A percentile compares a stretch with the other conserved stretches of the same genome.
These are phyloP conservation scores for Ferdinandea cuprea DNA, from an alignment of 2,888 invertebrate genomes.

Conservation along the genomic window DNA sequence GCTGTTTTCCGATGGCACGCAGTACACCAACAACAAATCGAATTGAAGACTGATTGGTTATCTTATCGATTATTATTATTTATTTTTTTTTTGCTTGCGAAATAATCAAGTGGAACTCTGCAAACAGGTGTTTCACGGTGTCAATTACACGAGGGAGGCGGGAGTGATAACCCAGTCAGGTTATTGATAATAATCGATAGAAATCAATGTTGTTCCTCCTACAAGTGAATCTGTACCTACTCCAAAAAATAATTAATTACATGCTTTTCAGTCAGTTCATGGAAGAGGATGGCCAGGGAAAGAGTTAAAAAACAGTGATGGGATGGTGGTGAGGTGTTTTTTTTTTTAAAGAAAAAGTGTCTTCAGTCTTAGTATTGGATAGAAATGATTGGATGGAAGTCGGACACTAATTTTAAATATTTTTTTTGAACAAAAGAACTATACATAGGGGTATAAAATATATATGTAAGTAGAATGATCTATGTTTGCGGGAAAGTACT, in stretches of 20 bases:
- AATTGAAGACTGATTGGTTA: conserved; percentile 33
- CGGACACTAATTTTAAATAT: too few relatives aligned
- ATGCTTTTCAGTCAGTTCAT: conserved; percentile 2
- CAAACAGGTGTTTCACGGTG: conserved; percentile 56
- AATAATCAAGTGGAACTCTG: conserved; percentile 23
- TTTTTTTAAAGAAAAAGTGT: too few relatives aligned
- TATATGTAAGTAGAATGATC: too few relatives aligned
- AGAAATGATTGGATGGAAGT: too few relatives aligned
- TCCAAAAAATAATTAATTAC: conserved; percentile 27
- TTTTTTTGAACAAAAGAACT: too few relatives aligned
- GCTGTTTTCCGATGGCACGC: conserved; percentile 2
- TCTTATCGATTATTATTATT: conserved; percentile 52
- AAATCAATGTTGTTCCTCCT: background rate
- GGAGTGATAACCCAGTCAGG: conserved; percentile 24
- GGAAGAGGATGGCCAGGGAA: background rate
- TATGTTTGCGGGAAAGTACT: too few relatives aligned
- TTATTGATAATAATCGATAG: conserved; percentile 38
- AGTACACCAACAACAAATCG: background rate
- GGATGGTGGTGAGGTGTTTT: too few relatives aligned
- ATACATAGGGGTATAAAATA: too few relatives aligned
- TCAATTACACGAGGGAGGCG: conserved; percentile 4
- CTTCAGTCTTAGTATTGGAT: too few relatives aligned
- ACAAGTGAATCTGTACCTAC: conserved; percentile 31
- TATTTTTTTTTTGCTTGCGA: conserved; percentile 7
- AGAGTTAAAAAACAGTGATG: background rate